Percentiles rank a stretch among this genome's conserved stretches.
Evolutionary conservation across 2,888 invertebrate genomes (phyloP).

Genomic region (Aromia moschata): DNA sequence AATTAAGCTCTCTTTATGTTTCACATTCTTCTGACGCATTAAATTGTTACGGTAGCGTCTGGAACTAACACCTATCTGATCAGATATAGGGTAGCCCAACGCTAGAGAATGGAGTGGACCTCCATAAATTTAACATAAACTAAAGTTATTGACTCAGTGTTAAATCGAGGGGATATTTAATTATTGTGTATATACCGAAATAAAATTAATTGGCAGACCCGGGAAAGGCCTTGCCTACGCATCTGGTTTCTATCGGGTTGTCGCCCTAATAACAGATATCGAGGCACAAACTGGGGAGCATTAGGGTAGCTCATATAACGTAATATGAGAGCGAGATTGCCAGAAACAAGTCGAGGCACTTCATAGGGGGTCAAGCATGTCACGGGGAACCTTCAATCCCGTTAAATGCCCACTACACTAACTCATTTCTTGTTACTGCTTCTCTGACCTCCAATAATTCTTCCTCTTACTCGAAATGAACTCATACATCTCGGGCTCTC

Average conservation of each 20-base stretch:
- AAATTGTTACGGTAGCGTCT: neutral
- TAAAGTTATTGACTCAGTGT: too few relatives aligned
- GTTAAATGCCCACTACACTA: conserved; percentile 40
- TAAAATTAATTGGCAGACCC: conserved; percentile 11
- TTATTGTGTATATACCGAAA: conserved; percentile 5
- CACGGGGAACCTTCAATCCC: conserved; percentile 34
- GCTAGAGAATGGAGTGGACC: too few relatives aligned
- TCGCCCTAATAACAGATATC: conserved; percentile 26
- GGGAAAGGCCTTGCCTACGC: conserved; percentile 16
- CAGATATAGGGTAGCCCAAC: neutral
- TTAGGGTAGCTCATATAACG: conserved; percentile 26
- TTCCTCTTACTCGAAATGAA: conserved; percentile 32
- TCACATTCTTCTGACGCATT: too few relatives aligned
- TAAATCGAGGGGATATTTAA: too few relatives aligned
- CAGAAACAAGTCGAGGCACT: conserved; percentile 32
- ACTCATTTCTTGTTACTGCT: conserved; percentile 46
- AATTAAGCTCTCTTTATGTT: too few relatives aligned
- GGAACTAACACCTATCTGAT: neutral
- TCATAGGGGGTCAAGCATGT: conserved; percentile 41
- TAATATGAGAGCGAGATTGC: conserved; percentile 27
- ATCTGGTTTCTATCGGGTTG: conserved; percentile 23
- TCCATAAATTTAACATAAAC: too few relatives aligned
- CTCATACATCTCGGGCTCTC: conserved; percentile 20
- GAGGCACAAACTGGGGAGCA: conserved; percentile 25
- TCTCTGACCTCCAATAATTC: conserved; percentile 41